Evolutionary conservation across 2,113 vertebrate species (phyloP), one percentile per base, ranked within the genome.

Genomic region (Python bivittatus): DNA sequence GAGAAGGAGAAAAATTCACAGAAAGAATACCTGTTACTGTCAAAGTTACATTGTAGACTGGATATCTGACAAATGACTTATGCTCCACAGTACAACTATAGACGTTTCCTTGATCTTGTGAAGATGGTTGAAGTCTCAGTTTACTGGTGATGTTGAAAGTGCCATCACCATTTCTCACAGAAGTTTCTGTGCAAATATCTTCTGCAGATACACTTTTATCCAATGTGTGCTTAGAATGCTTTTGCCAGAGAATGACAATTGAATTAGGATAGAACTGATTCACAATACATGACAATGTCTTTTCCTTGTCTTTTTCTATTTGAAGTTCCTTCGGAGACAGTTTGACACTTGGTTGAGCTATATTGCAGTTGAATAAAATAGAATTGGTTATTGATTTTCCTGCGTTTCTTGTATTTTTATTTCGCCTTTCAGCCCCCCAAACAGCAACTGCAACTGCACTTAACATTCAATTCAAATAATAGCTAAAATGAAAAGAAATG

Each of bases 71-170:
- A 38, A 89, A 68, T 56, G 95, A 93, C 17, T 1, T 12, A 54
- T 96, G 95, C 0, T 0, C 0, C 33, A 95, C 56, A 20, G 83
- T 72, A 95, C 97, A 97, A 29, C 72, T 93, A 85, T 92, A 95
- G 25, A 56, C 0, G 2, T 64, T 92, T 53, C 84, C 88, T 52
- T 3, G 27, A 56, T 95, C 94, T 68, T 94, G 68, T 84, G 61
- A 33, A 86, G 72, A 58, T 5, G 93, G 90, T 1, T 88, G 93
- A 60, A 94, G 64, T 3, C 20, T 93, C 64, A 96, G 53, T 42
- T 0, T 27, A 90, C 95, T 96, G 72, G 90, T 94, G 10, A 68
- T 42, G 85, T 38, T 95, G 92, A 93, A 96, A 0, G 94, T 95
- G 20, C 92, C 93, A 25, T 96, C 93, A 0, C 57, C 1, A 42